These are phyloP conservation scores for Meteorus cinctellus DNA, from an alignment of 2,888 invertebrate genomes.

Conservation along the genomic window DNA sequence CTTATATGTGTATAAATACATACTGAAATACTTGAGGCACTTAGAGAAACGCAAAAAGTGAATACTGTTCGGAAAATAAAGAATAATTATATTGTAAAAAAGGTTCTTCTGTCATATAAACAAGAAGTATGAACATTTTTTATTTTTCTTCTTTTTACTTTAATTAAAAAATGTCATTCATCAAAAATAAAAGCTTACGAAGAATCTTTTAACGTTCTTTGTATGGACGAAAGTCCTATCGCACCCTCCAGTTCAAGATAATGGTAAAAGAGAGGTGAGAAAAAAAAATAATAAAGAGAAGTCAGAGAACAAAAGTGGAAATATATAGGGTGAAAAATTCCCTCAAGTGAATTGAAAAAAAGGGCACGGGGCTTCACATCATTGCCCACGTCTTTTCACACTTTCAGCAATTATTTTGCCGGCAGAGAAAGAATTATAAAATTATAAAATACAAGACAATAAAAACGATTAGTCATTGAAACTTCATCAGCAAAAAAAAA, in stretches of 20 bases:
- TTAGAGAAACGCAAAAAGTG: neutral
- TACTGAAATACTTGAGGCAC: neutral
- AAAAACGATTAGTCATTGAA: neutral
- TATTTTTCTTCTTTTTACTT: neutral
- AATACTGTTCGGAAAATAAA: neutral
- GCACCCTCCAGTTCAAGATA: neutral
- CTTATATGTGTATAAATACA: neutral
- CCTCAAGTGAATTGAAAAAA: constrained; percentile 2
- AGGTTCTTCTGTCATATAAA: neutral
- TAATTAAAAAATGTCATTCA: constrained; percentile 2
- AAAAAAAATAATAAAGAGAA: neutral
- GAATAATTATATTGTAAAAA: neutral
- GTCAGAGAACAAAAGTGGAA: constrained; percentile 3
- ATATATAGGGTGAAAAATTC: constrained; percentile 10
- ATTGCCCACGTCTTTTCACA: neutral
- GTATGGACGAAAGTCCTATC: neutral
- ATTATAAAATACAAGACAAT: neutral
- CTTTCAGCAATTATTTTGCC: neutral
- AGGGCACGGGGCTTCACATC: neutral
- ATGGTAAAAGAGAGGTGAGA: neutral
- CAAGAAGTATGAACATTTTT: neutral
- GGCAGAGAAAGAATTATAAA: neutral
- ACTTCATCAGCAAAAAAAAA: neutral
- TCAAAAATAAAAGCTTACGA: neutral
- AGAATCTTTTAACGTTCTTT: neutral